Base-by-base conservation (phyloP, 2,888 invertebrate species). In the Caenorhabditis japonica region DNA sequence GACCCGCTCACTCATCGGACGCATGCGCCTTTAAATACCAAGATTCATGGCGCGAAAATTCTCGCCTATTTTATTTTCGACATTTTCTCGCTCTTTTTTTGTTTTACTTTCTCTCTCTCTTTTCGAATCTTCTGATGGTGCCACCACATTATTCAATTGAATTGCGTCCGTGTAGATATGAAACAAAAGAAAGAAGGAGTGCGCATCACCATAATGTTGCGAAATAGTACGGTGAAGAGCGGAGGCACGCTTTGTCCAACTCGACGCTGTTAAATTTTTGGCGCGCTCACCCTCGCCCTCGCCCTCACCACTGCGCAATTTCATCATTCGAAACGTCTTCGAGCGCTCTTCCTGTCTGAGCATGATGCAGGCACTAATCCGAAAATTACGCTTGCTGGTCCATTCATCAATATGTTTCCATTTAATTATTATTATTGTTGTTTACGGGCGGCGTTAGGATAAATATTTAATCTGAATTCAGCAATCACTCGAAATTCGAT, bases 251-350 rank as follows among this genome's bases (percentile, higher is more conserved):
- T 43, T 13, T 30, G 5, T 17, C 44, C 62, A 64, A 64, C 55
- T 64, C 25, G 56, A 66, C n/a, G n/a, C n/a, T n/a, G 56, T 66
- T 66, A 55, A 55, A 64, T 55, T 55, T 66, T 51, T 66, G 66
- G 56, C 66, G 66, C 66, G 56, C 66, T 10, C 47, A 10, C 39
- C 21, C 39, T 15, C 12, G n/a, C n/a, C 23, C 43, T 19, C 23
- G 43, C 43, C 13, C 4, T 7, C 23, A 12, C 15, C 30, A 19
- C 44, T n/a, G 43, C 55, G 39, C 64, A 38, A 23, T 68, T 68
- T 68, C 66, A 69, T 69, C 59, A 69, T 46, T 52, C 51, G 38
- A 33, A 59, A 68, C 44, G 52, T 34, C 30, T 58, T 47, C 4
- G 30, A 30, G 30, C 52, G 27, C 10, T 44, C 15, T 58, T 58